These are phyloP conservation scores for Anastatus disparis DNA, from an alignment of 1,140 invertebrate species.

Conservation along the genomic window DNA sequence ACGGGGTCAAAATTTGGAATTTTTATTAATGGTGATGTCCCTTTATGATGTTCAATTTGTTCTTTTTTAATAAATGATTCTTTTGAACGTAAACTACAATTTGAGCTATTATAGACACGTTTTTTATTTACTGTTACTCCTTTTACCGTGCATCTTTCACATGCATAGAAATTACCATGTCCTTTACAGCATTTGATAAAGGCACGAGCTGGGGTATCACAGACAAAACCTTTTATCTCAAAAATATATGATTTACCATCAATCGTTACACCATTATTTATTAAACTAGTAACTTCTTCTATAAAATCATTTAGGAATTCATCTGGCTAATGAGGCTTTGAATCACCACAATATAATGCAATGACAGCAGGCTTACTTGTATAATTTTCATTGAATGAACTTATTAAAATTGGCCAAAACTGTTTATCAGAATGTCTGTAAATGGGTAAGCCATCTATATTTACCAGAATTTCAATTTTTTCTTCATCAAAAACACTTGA, in stretches of 20 bases:
- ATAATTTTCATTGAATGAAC: not conserved
- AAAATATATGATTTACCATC: not conserved
- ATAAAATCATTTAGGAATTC: constrained; percentile 43
- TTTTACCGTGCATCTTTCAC: too few relatives aligned
- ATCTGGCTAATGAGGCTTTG: constrained; percentile 25
- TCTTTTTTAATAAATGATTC: not conserved
- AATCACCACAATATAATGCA: constrained; percentile 37
- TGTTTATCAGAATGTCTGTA: not conserved
- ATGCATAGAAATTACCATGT: too few relatives aligned
- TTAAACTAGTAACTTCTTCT: constrained; percentile 27
- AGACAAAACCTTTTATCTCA: not conserved
- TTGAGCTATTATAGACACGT: not conserved
- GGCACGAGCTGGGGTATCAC: too few relatives aligned
- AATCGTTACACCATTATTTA: not conserved
- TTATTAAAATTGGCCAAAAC: too few relatives aligned
- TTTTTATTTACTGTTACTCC: not conserved
- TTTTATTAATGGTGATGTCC: not conserved
- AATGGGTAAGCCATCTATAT: not conserved
- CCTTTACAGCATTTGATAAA: too few relatives aligned
- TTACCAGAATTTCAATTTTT: not conserved
- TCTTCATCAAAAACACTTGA: not conserved
- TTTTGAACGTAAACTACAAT: not conserved
- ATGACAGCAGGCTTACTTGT: not conserved
- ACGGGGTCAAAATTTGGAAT: not conserved
- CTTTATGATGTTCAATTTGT: not conserved